phyloP scores from a whole-genome alignment of 2,113 vertebrate genomes.

The Amphilophus citrinellus region DNA sequence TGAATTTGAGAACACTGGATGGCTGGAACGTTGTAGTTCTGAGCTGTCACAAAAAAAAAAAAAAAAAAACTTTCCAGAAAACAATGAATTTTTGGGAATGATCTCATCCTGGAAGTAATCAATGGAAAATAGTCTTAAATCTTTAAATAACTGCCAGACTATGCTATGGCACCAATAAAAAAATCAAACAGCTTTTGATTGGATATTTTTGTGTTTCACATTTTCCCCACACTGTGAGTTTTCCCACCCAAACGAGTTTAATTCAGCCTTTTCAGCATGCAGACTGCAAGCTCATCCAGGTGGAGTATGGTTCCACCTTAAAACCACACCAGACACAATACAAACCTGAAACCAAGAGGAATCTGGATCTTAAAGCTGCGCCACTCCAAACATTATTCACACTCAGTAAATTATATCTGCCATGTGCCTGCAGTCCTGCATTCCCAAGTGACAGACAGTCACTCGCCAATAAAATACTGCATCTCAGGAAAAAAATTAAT shows the following conservation, averaged over 20 bases:
- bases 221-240: not conserved
- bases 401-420: constrained; percentile 1
- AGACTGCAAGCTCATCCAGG: not conserved
- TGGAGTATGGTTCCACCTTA: not conserved
- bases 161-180: not conserved
- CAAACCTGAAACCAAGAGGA: not conserved
- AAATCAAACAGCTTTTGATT: not conserved
- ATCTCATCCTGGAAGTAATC: too few relatives aligned
- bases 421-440: not conserved
- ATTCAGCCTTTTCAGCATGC: rapidly evolving
- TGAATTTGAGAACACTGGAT: too few relatives aligned
- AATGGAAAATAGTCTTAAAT: too few relatives aligned
- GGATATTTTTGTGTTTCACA: not conserved
- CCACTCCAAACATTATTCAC: not conserved
- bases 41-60: not conserved
- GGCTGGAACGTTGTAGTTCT: too few relatives aligned
- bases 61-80: not conserved
- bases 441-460: not conserved
- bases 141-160: not conserved
- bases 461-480: constrained; percentile 2
- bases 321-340: not conserved
- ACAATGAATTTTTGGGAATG: not conserved
- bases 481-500: constrained; percentile 8
- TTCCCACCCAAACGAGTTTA: not conserved
- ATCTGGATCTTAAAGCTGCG: not conserved